phyloP scores from a whole-genome alignment of 2,888 invertebrate genomes.

The Osedax frankpressi region DNA sequence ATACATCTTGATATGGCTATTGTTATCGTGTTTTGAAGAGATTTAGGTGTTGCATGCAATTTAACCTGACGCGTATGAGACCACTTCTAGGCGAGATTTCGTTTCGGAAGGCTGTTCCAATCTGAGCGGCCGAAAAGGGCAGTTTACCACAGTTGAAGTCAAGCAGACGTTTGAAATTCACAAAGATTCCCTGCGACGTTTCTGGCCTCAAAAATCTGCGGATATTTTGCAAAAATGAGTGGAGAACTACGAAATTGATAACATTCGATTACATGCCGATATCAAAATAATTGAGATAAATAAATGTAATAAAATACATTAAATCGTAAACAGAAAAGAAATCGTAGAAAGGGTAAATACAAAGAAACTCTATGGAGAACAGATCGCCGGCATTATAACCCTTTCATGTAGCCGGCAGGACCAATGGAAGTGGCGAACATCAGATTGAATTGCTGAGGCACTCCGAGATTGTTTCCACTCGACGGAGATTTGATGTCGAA shows the following conservation, averaged over 20 bases:
- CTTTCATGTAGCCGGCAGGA: slow-evolving; percentile 83
- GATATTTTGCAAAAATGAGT: too few relatives aligned
- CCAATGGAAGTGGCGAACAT: slow-evolving; percentile 98
- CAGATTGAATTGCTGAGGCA: slow-evolving; percentile 93
- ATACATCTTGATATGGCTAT: too few relatives aligned
- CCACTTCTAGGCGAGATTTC: slow-evolving; percentile 97
- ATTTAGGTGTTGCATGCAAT: too few relatives aligned
- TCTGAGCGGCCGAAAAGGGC: slow-evolving; percentile 97
- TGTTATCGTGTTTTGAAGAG: too few relatives aligned
- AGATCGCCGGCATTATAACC: slow-evolving; percentile 47
- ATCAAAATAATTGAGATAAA: neutral
- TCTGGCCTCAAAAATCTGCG: slow-evolving; percentile 78
- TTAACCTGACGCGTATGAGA: slow-evolving; percentile 71
- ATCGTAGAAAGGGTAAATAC: too few relatives aligned
- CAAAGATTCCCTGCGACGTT: slow-evolving; percentile 98
- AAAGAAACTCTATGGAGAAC: neutral
- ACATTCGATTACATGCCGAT: too few relatives aligned
- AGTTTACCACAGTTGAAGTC: slow-evolving; percentile 91
- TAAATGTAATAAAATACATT: neutral
- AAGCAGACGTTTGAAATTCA: slow-evolving; percentile 90
- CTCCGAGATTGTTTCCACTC: slow-evolving; percentile 80
- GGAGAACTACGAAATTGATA: too few relatives aligned
- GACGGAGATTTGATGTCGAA: slow-evolving; percentile 87
- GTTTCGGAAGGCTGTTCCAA: slow-evolving; percentile 93
- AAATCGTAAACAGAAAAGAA: too few relatives aligned